Evolutionary conservation across 2,113 vertebrate species (phyloP).

Genomic region (Oncorhynchus nerka): DNA sequence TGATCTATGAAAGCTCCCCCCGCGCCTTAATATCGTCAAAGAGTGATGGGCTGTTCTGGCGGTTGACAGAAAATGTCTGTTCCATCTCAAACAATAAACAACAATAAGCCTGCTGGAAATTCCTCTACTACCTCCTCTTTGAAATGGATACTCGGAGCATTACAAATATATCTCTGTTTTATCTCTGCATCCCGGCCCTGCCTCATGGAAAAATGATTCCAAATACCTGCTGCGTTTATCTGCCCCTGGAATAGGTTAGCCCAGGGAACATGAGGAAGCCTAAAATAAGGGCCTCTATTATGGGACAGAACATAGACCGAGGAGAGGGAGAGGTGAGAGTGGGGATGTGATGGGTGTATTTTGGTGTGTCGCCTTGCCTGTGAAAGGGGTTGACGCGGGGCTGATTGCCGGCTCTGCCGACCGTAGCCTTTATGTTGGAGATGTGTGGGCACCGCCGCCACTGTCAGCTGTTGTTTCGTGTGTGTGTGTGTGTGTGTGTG

Average conservation of each 20-base stretch:
- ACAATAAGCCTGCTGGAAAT: constrained; percentile 70
- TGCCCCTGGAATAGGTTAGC: constrained; percentile 69
- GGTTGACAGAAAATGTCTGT: constrained; percentile 66
- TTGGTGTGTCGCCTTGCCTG: constrained; percentile 53
- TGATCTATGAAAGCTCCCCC: background rate
- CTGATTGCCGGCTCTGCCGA: constrained; percentile 30
- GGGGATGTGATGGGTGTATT: constrained; percentile 60
- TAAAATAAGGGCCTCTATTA: constrained; percentile 76
- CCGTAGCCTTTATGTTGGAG: constrained; percentile 64
- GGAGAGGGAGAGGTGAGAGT: constrained; percentile 61
- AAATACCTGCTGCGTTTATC: constrained; percentile 77
- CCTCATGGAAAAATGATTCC: constrained; percentile 77
- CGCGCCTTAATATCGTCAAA: constrained; percentile 60
- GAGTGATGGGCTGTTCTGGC: constrained; percentile 56
- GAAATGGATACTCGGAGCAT: constrained; percentile 74
- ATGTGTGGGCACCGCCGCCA: constrained; percentile 46
- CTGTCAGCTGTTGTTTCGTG: constrained; percentile 67
- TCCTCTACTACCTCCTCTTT: constrained; percentile 66
- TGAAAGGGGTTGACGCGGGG: constrained; percentile 67
- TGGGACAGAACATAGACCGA: constrained; percentile 38
- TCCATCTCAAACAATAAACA: constrained; percentile 73
- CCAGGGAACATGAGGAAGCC: constrained; percentile 73
- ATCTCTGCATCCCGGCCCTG: constrained; percentile 62
- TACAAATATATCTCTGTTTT: constrained; percentile 77
- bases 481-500: constrained; percentile 48